These are phyloP conservation scores for Poeciliopsis turrubarensis DNA, from an alignment of 2,113 vertebrate species.

Conservation along the genomic window DNA sequence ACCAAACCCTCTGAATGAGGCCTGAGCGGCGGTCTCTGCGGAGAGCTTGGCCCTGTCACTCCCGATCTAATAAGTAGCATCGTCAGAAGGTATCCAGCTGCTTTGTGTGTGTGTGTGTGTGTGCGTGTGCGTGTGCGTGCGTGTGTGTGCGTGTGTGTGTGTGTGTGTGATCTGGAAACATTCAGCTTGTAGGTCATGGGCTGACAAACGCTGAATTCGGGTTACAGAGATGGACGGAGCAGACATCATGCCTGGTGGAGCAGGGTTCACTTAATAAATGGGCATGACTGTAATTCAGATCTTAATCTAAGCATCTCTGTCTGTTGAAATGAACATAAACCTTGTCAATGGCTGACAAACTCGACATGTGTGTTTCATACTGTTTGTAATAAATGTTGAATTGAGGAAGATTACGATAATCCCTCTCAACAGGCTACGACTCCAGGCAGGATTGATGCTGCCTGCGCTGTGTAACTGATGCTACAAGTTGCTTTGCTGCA, in stretches of 20 bases:
- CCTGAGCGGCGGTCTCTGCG: constrained; percentile 63
- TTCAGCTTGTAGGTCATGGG: constrained; percentile 59
- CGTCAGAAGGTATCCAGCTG: constrained; percentile 68
- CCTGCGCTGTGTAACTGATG: neutral
- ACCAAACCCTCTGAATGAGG: constrained; percentile 61
- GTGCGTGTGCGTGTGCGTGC: neutral
- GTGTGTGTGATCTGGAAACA: constrained; percentile 62
- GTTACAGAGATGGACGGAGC: constrained; percentile 30
- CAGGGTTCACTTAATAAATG: constrained; percentile 63
- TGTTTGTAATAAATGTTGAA: neutral
- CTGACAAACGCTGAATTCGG: constrained; percentile 67
- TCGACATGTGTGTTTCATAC: neutral
- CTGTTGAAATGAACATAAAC: constrained; percentile 30
- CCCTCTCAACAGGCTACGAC: neutral
- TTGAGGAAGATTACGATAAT: neutral
- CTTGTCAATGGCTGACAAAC: constrained; percentile 33
- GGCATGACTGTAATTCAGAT: constrained; percentile 47
- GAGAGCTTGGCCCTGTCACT: constrained; percentile 72
- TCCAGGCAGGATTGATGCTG: neutral
- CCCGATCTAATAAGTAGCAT: constrained; percentile 67
- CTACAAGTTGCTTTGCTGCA: neutral
- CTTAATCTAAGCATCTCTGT: constrained; percentile 37
- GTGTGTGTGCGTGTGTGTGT: neutral
- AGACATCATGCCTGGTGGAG: constrained; percentile 40
- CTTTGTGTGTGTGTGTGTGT: constrained; percentile 21